Base-by-base conservation (phyloP, 2,113 vertebrate genomes). In the Anolis sagrei region DNA sequence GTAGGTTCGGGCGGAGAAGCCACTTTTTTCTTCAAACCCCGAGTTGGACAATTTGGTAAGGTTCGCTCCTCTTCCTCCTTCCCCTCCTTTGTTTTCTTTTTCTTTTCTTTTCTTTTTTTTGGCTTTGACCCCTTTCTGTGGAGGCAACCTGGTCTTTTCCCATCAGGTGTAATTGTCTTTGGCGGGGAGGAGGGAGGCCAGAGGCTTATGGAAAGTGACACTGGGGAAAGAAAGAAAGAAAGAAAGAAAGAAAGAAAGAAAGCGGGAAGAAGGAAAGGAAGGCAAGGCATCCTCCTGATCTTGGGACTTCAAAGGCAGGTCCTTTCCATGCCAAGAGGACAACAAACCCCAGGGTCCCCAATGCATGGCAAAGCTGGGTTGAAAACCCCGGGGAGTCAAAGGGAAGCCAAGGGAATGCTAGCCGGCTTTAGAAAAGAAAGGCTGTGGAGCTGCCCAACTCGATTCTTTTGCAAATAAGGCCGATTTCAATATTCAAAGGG, bases 21-120 rank as follows among this genome's bases (percentile, higher is more conserved):
- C 98, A 95, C 98, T 99, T 96, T 99, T 99, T 96, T 99, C 98
- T 95, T 99, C 98, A 93, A 99, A 99, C 94, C 98, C 98, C 95
- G 98, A 99, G 95, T 91, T 99, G 97, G 98, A 99, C 95, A 99
- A 99, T 98, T 98, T 99, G 98, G 98, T 99, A 98, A 99, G 98
- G 93, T 84, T 91, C 58, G 11, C 48, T 29, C 25, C 25, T 29
- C 1, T n/a, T 5, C 21, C 62, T 34, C 39, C 39, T 5, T 44
- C 39, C 39, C 39, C 39, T 44, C 39, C 39, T 44, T 44, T 2
- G 39, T 2, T 44, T 44, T 44, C 5, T 5, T 44, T 44, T 44
- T 44, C 5, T 44, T 44, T 44, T n/a, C n/a, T n/a, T 44, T 44
- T 44, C 39, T 44, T 44, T 44, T 44, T 44, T 44, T 44, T 44